phyloP scores from a whole-genome alignment of 2,888 invertebrate genomes.

The Eupithecia vulgata region DNA sequence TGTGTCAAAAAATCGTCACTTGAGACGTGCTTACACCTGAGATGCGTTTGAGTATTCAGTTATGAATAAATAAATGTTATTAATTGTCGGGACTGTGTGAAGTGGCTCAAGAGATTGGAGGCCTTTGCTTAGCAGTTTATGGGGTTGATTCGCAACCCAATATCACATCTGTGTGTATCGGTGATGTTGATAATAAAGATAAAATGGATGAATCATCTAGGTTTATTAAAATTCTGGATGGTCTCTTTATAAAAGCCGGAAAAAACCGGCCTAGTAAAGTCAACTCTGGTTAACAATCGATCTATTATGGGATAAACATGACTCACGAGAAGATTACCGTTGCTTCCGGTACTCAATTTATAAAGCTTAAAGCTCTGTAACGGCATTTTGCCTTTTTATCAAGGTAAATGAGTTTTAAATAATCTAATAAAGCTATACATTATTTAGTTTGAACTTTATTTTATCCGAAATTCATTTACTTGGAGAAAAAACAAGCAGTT shows the following conservation, averaged over 20 bases:
- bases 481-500: not conserved
- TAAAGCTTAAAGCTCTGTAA: slow-evolving; percentile 6
- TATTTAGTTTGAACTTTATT: not conserved
- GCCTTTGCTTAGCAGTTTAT: no score
- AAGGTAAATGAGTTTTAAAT: not conserved
- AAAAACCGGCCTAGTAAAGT: not conserved
- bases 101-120: no score
- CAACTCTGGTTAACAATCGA: slow-evolving; percentile 11
- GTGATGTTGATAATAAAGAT: no score
- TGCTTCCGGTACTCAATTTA: slow-evolving; percentile 8
- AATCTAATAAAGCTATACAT: not conserved
- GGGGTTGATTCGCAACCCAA: no score
- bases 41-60: no score
- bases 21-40: no score
- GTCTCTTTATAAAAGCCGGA: not conserved
- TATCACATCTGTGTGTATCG: no score
- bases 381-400: not conserved
- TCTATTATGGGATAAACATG: slow-evolving; percentile 22
- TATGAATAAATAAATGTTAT: no score
- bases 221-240: not conserved
- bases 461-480: not conserved
- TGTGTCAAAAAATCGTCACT: no score
- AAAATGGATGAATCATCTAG: no score
- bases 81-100: no score
- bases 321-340: slow-evolving; percentile 11